Conservation (phyloP, 2,113 vertebrate genomes). For the Phoxinus phoxinus region DNA sequence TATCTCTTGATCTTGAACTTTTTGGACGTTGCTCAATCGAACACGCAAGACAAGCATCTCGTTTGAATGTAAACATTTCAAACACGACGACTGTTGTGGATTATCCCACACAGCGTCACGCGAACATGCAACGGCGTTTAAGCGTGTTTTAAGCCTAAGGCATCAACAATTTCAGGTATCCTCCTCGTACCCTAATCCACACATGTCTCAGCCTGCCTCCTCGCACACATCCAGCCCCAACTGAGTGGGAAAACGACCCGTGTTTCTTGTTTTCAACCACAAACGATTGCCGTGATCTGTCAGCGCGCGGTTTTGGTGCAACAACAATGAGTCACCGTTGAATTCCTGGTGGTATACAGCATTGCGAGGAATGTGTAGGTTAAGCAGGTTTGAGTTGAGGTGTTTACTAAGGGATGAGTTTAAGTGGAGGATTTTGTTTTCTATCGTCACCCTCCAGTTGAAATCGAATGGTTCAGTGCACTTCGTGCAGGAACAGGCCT, state of each 20-base stretch:
- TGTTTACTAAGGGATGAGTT: constrained; percentile 1
- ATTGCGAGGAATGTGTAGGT: neutral
- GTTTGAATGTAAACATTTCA: constrained; percentile 22
- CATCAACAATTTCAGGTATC: constrained; percentile 31
- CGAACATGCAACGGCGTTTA: neutral
- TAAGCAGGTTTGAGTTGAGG: neutral
- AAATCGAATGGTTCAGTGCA: neutral
- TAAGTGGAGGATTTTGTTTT: constrained; percentile 12
- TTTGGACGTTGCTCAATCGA: neutral
- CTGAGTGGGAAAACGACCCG: neutral
- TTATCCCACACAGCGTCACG: neutral
- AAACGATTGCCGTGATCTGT: neutral
- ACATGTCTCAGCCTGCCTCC: constrained; percentile 29
- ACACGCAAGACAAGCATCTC: neutral
- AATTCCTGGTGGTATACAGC: neutral
- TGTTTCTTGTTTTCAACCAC: constrained; percentile 27
- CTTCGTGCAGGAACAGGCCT: neutral
- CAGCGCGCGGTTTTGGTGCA: neutral
- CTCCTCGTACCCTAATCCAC: neutral
- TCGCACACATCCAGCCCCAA: neutral
- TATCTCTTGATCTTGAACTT: neutral
- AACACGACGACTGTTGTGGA: neutral
- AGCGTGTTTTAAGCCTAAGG: neutral
- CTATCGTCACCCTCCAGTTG: neutral
- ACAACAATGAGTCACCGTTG: constrained; percentile 31